Evolutionary conservation across 2,113 vertebrate species (phyloP), one percentile per base, ranked within the genome.

Genomic region (Varanus salvator): DNA sequence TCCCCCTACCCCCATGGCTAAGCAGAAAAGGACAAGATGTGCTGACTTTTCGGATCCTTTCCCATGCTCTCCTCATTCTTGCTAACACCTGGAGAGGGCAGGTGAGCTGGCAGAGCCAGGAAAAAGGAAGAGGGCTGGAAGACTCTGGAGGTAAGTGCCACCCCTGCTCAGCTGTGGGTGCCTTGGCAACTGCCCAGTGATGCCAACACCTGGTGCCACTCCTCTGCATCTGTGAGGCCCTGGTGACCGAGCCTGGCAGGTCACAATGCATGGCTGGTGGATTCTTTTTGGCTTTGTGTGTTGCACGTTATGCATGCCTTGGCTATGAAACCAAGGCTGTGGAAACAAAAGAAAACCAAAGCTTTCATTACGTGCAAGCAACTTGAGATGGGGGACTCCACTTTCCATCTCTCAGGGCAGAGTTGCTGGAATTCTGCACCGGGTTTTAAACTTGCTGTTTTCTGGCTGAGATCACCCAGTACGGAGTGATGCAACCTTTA

Each of bases 401-500:
- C 8, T 19, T 66, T 31, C 14, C 27, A 19, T 44, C 82, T 31
- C 64, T 38, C 64, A 84, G 82, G 44, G 90, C 86, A 68, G 57
- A 84, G 75, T 66, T 1, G 38, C 38, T 27, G 90, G 88, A 91
- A 84, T 92, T 86, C 86, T 0, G 48, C 68, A 69, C 34, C 29
- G 66, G 81, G 68, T 89, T 90, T 54, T 74, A 15, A 88, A 52
- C 6, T 15, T 9, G 5, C 31, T 44, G 14, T 68, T 76, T 44
- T 76, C 60, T 76, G 15, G 38, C 44, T 21, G 31, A 27, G 66
- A 57, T 85, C 72, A 89, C 74, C 0, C 91, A 48, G 75, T 84
- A 90, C 84, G 38, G 87, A 91, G 60, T 3, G 12, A 83, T 14
- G 80, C 31, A 2, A 87, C 85, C 92, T 92, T 91, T 71, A 85